Evolutionary conservation across 2,113 vertebrate species (phyloP).

Genomic region (Sebastes fasciatus): DNA sequence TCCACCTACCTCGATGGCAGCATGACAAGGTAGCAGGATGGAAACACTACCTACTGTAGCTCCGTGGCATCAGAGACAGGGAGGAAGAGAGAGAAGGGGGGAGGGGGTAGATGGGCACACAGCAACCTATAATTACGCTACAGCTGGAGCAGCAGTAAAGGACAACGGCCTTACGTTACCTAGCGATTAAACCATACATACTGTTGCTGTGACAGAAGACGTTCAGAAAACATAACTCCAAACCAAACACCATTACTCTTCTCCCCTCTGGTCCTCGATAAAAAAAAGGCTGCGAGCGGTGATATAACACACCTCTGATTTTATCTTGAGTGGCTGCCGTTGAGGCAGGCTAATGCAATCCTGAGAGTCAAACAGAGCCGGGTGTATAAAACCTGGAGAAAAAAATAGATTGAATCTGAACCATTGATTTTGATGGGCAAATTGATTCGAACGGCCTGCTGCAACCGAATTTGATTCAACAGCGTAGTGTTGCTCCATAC

Average conservation of each 20-base stretch:
- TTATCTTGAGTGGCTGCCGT: slow-evolving; percentile 58
- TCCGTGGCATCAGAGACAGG: slow-evolving; percentile 30
- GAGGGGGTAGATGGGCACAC: slow-evolving; percentile 25
- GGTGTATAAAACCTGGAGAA: slow-evolving; percentile 41
- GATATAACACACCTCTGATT: slow-evolving; percentile 47
- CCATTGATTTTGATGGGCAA: slow-evolving; percentile 59
- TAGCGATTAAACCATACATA: slow-evolving; percentile 52
- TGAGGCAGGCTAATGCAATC: slow-evolving; percentile 45
- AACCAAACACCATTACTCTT: slow-evolving; percentile 35
- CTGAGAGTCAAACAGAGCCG: slow-evolving; percentile 40
- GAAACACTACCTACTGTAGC: slow-evolving; percentile 59
- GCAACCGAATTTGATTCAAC: slow-evolving; percentile 38
- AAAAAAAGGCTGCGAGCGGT: slow-evolving; percentile 42
- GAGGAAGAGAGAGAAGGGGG: slow-evolving; percentile 5
- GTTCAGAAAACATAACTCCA: slow-evolving; percentile 44
- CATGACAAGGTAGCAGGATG: slow-evolving; percentile 64
- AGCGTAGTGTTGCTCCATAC: slow-evolving; percentile 5
- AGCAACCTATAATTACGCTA: slow-evolving; percentile 75
- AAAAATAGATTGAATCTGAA: slow-evolving; percentile 53
- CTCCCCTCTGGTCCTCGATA: slow-evolving; percentile 34
- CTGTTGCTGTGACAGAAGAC: slow-evolving; percentile 24
- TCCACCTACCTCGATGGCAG: slow-evolving; percentile 54
- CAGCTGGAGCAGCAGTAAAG: slow-evolving; percentile 66
- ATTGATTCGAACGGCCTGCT: slow-evolving; percentile 64
- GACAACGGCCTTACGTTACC: slow-evolving; percentile 59